Evolutionary conservation across 2,888 invertebrate species (phyloP).

Genomic region (Germaria angustata): DNA sequence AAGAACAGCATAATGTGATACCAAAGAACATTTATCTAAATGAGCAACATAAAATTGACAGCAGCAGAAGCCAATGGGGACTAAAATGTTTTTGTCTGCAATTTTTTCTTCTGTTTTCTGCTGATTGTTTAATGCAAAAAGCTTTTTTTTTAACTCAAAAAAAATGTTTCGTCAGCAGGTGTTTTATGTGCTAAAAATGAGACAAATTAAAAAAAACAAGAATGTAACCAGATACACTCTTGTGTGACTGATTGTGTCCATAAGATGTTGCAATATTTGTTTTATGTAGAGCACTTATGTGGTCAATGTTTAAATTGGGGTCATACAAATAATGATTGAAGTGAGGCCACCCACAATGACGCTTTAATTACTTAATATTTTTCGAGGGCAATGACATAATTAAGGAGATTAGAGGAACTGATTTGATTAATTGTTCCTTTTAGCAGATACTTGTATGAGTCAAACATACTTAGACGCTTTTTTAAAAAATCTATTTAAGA

Average conservation of each 20-base stretch:
- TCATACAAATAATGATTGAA: not conserved
- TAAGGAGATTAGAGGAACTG: not conserved
- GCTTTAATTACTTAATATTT: not conserved
- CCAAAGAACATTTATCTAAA: constrained; percentile 1
- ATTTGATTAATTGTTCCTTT: no score
- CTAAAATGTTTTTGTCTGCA: constrained; percentile 17
- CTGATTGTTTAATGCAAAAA: not conserved
- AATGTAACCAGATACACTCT: constrained; percentile 36
- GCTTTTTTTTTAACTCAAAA: not conserved
- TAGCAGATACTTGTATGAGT: no score
- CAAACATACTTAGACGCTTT: no score
- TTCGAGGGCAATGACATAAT: not conserved
- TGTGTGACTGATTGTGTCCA: not conserved
- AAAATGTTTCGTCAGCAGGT: constrained; percentile 41
- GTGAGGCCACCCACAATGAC: constrained; percentile 47
- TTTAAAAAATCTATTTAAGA: no score
- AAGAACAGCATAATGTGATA: constrained; percentile 3
- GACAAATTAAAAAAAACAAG: not conserved
- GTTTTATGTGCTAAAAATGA: constrained; percentile 48
- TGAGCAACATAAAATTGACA: constrained; percentile 6
- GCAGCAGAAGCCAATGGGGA: constrained; percentile 50
- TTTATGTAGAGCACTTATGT: not conserved
- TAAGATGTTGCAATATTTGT: constrained; percentile 20
- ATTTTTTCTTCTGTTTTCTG: not conserved
- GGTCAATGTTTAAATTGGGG: constrained; percentile 14